Base-by-base conservation (phyloP, 2,113 vertebrate species). In the Upupa epops region DNA sequence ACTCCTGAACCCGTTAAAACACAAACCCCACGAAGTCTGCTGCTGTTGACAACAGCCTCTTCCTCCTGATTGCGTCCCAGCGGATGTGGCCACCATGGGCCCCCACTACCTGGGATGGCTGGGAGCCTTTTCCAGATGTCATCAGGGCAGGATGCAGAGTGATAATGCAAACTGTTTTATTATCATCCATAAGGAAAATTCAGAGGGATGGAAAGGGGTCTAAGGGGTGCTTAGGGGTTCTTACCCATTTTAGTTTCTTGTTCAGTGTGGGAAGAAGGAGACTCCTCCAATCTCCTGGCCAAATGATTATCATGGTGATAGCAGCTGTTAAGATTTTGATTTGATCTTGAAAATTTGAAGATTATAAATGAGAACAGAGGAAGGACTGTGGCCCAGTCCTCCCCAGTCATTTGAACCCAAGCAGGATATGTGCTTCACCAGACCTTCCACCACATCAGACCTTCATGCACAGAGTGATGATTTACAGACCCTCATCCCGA, bases 1-100 rank as follows among this genome's bases (percentile, higher is more conserved):
- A 25, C 58, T 64, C 83, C 88, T 72, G 89, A 96, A 96, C 88
- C 91, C 32, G 25, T 94, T 64, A 86, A 90, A 84, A 69, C 40
- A 72, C 95, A 89, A 73, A 69, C 17, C 65, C 15, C 40, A n/a
- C 3, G 34, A 90, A 82, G 77, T 79, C 66, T 59, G 76, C 55
- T 91, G 68, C 93, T 84, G 92, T 84, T 71, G 29, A 28, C 51
- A 37, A 36, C 88, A 21, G 26, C 93, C 86, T 21, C 83, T 52
- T n/a, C 74, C 25, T 18, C 82, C 89, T 90, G 94, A 93, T 96
- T 95, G 74, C 9, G 0, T 89, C 78, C 71, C 59, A 7, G 68
- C 3, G 3, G 78, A 90, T 21, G 81, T 8, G 64, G 64, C 31
- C 69, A 31, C 46, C 0, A 68, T 3, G 1, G 60, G 55, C 19